These are phyloP conservation scores for human DNA, from an alignment of 2,113 vertebrate genomes.

Conservation along the genomic window GRCh38 chr11:11179001-11179500, in stretches of 20 bases:
- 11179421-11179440: conserved; percentile 74
- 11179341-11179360: conserved; percentile 72
- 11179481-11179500: conserved; percentile 46
- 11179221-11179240: conserved; percentile 56
- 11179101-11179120: neutral
- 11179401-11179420: conserved; percentile 64
- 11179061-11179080: neutral
- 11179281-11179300: conserved; percentile 79
- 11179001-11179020: neutral
- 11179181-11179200: neutral
- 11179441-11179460: conserved; percentile 69
- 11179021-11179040: neutral
- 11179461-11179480: conserved; percentile 52
- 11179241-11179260: conserved; percentile 73
- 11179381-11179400: conserved; percentile 66
- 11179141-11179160: conserved; percentile 17
- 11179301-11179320: conserved; percentile 78
- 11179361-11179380: conserved; percentile 73
- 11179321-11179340: conserved; percentile 79
- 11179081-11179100: neutral
- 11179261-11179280: conserved; percentile 76
- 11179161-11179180: conserved; percentile 1
- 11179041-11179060: neutral
- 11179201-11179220: conserved; percentile 15
- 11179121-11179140: neutral